Evolutionary conservation across 2,113 vertebrate genomes (phyloP), one percentile per base, ranked within the genome.

Genomic region (Pachycephala philippinensis): DNA sequence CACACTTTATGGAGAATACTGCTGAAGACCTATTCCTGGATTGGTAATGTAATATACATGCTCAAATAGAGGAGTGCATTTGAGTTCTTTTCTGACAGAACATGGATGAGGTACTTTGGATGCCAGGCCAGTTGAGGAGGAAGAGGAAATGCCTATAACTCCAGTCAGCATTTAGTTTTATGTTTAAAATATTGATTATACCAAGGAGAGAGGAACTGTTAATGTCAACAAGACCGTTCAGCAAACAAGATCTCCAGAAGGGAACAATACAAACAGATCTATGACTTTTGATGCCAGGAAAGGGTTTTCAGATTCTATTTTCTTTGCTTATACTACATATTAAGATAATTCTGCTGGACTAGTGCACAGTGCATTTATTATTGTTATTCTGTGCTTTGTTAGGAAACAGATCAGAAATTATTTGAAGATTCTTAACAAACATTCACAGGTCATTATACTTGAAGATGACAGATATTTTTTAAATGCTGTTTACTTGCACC

Each of bases 141-240:
- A 78, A 70, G 53, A 53, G 9, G 15, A 84, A 94, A 96, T 74
- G 65, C 66, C 86, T 88, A 19, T 74, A 91, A 53, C 45, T 88
- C 74, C 85, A 83, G 44, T 83, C 77, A 96, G 95, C 94, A 93
- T 94, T 95, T 97, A 89, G 86, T 90, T 95, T 97, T 89, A 82
- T 76, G 81, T 96, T 97, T 96, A 97, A 97, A 97, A 98, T 95
- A 97, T 95, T 96, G 96, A 96, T 97, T 96, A 63, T 56, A 68
- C 96, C 88, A 97, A 95, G 91, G 83, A 54, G 30, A 95, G 90
- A 87, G 80, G 75, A 96, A 87, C 86, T 96, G 93, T 97, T 95
- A 96, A 81, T 94, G 89, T 97, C 95, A 95, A 95, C 69, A 91
- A 81, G 91, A 92, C 28, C 2, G 0, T 30, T 91, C 94, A 97